A percentile compares a stretch with the other conserved stretches of the same genome.
These are phyloP conservation scores for Brenthis hecate DNA, from an alignment of 2,888 invertebrate genomes.

Conservation along the genomic window DNA sequence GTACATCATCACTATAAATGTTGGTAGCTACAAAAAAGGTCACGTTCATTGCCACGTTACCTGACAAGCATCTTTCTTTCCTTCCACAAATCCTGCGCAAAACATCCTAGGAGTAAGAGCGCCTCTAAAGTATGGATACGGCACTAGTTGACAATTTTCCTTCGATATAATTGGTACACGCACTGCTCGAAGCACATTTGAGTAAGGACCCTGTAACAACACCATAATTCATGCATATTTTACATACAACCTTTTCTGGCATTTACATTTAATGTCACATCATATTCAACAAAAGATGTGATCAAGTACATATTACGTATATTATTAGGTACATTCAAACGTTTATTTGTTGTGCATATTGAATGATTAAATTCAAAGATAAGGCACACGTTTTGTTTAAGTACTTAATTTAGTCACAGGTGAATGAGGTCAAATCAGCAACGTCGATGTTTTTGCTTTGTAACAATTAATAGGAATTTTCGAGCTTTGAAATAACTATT, in stretches of 20 bases:
- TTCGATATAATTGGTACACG: conserved; percentile 71
- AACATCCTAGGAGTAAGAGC: conserved; percentile 71
- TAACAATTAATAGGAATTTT: too few relatives aligned
- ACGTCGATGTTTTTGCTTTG: too few relatives aligned
- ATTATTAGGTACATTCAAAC: conserved; percentile 1
- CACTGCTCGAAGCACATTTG: conserved; percentile 64
- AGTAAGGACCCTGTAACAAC: conserved; percentile 64
- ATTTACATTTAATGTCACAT: conserved; percentile 24
- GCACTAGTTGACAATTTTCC: conserved; percentile 67
- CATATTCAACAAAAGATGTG: conserved; percentile 20
- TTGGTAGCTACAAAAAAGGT: neutral
- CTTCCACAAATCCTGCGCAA: conserved; percentile 71
- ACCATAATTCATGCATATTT: conserved; percentile 3
- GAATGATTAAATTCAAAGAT: conserved; percentile 1
- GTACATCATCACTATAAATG: too few relatives aligned
- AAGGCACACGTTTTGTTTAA: neutral
- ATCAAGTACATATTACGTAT: conserved; percentile 1
- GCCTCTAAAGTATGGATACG: conserved; percentile 70
- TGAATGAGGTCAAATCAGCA: too few relatives aligned
- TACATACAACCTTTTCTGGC: conserved; percentile 18
- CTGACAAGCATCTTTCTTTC: conserved; percentile 74
- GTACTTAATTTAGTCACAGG: neutral
- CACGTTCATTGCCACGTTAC: conserved; percentile 44
- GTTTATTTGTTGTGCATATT: conserved; percentile 6
- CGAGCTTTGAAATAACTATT: too few relatives aligned